Evolutionary conservation across 2,888 invertebrate genomes (phyloP), one percentile per base, ranked within the genome.

Genomic region (Eremobia ochroleuca): DNA sequence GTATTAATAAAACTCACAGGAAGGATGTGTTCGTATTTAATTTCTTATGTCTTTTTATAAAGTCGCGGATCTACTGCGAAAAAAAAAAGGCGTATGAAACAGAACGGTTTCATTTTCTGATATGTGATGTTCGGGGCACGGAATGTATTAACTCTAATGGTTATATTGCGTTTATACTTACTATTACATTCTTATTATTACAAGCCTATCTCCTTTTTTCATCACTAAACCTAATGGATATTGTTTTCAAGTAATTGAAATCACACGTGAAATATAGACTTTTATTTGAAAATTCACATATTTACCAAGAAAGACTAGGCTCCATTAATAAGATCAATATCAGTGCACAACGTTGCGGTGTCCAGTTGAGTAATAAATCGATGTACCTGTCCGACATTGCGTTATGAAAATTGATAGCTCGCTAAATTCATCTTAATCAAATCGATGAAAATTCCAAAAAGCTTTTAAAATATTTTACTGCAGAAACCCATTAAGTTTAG

Each of bases 31-130:
- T 58, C 21, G 28, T 52, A 67, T 77, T 77, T 78, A 77, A 82
- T 82, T 72, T 78, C 6, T 69, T 73, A 82, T 65, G n/a, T 82
- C 28, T 64, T 77, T 78, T 78, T 69, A 37, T 55, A 73, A 74
- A 82, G 62, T 67, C 72, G 64, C 40, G 74, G 40, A 21, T 72
- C 31, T 68, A 49, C 31, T 72, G 49, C 2, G 55, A 58, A 74
- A 75, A 73, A 73, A 69, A 73, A 73, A 66, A 66, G 74, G 62
- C 43, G 59, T 70, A 78, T 82, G 55, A 55, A 82, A 86, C 74
- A 55, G 61, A 79, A 86, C 69, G 83, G 62, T 75, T 82, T 70
- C 73, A 75, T 78, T 73, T 64, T 72, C 83, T 72, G 65, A 52
- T 37, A 72, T 72, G 37, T 71, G 71, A 58, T 71, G 37, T 70